Evolutionary conservation across 1,140 invertebrate species (phyloP).

Genomic region (Calephelis virginiensis): DNA sequence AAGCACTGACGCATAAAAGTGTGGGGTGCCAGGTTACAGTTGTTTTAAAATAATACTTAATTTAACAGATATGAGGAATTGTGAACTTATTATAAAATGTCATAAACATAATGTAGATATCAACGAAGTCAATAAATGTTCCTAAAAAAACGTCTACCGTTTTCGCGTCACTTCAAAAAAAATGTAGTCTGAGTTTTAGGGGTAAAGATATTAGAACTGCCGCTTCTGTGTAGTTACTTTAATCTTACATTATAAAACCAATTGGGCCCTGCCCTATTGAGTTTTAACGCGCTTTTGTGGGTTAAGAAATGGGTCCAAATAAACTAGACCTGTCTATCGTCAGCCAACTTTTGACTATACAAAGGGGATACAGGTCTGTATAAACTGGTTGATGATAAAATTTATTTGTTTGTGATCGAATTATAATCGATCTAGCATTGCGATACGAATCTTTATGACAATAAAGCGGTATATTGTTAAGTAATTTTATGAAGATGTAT

Average conservation of each 20-base stretch:
- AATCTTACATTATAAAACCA: constrained; percentile 40
- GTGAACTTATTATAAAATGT: too few species aligned
- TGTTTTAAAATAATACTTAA: too few species aligned
- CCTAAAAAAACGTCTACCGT: too few species aligned
- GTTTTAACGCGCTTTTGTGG: constrained; percentile 70
- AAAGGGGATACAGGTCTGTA: constrained; percentile 39
- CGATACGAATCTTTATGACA: constrained; percentile 47
- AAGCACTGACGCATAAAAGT: too few species aligned
- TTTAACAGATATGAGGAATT: too few species aligned
- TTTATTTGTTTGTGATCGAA: constrained; percentile 66
- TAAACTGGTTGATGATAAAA: constrained; percentile 44
- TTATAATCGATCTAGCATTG: constrained; percentile 60
- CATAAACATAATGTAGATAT: too few species aligned
- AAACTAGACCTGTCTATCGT: constrained; percentile 37
- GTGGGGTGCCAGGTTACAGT: too few species aligned
- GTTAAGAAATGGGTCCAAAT: constrained; percentile 58
- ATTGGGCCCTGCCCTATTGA: constrained; percentile 58
- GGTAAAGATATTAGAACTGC: constrained; percentile 14
- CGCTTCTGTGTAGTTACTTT: constrained; percentile 23
- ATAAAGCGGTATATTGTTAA: constrained; percentile 39
- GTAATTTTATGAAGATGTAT: constrained; percentile 28
- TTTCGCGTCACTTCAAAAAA: too few species aligned
- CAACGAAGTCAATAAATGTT: too few species aligned
- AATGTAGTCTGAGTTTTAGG: too few species aligned
- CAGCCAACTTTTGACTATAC: constrained; percentile 34